Evolutionary conservation across 2,797 vertebrate species (phyloP).

Genomic region (Sebastes jordani): DNA sequence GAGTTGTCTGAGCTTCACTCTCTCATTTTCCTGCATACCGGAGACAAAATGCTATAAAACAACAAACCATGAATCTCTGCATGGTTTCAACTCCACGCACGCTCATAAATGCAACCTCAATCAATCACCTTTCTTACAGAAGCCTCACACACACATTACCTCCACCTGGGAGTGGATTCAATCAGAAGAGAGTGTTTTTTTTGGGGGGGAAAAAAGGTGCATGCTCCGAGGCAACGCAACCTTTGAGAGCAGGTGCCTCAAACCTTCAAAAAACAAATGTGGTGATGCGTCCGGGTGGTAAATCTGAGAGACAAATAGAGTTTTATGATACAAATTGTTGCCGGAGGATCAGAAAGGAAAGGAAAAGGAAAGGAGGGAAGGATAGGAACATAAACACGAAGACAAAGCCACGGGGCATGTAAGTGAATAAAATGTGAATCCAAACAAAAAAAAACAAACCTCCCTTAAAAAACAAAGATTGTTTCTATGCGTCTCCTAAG

Average conservation of each 20-base stretch:
- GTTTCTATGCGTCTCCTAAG: conserved; percentile 33
- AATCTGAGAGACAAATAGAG: conserved; percentile 14
- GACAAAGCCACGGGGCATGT: conserved; percentile 34
- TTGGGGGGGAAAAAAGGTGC: neutral
- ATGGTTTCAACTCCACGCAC: neutral
- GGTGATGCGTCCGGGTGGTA: neutral
- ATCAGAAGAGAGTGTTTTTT: neutral
- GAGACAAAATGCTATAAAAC: neutral
- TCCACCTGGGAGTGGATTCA: conserved; percentile 33
- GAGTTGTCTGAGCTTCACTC: neutral
- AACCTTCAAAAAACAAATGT: conserved; percentile 26
- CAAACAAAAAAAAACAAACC: conserved; percentile 38
- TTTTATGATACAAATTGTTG: conserved; percentile 26
- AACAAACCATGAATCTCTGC: neutral
- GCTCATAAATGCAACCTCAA: conserved; percentile 7
- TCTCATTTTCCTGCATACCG: neutral
- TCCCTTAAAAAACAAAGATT: conserved; percentile 15
- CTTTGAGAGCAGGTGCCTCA: conserved; percentile 47
- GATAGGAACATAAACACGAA: neutral
- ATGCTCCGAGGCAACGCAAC: conserved; percentile 26
- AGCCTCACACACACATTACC: neutral
- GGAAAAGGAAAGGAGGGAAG: neutral
- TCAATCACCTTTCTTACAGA: conserved; percentile 27
- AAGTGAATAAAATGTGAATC: conserved; percentile 50
- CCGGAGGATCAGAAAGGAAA: neutral